phyloP scores from a whole-genome alignment of 2,113 vertebrate genomes.

The Glaucidium brasilianum region DNA sequence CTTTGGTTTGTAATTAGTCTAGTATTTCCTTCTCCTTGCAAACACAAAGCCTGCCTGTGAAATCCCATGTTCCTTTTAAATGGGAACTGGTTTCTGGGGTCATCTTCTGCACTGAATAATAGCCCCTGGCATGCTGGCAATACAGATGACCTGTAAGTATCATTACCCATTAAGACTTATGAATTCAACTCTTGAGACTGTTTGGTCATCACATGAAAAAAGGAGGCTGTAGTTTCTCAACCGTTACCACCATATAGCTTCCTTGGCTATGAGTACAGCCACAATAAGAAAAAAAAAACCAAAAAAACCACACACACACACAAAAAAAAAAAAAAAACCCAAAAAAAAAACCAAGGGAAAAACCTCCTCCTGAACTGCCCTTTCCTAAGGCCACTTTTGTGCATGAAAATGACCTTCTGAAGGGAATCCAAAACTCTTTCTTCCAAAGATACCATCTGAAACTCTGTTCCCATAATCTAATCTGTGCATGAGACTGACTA shows the following conservation, averaged over 20 bases:
- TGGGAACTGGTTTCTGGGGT: not conserved
- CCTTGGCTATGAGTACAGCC: not conserved
- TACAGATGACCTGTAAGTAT: not conserved
- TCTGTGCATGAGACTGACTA: not conserved
- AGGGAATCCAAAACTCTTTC: not conserved
- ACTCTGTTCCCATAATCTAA: not conserved
- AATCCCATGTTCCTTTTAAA: not conserved
- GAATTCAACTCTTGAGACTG: not conserved
- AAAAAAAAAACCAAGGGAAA: not conserved
- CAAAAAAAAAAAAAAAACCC: too few species aligned
- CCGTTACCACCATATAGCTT: not conserved
- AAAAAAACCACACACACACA: too few species aligned
- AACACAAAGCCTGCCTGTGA: not conserved
- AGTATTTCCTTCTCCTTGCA: not conserved
- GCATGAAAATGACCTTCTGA: not conserved
- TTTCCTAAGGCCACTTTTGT: not conserved
- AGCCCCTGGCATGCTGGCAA: not conserved
- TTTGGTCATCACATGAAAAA: not conserved
- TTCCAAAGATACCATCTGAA: not conserved
- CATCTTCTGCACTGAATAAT: not conserved
- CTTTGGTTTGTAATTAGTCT: not conserved
- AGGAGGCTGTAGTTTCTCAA: not conserved
- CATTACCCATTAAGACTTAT: not conserved
- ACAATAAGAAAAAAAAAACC: not conserved
- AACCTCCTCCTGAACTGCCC: not conserved